A percentile compares a stretch with the other conserved stretches of the same genome.
Conservation (phyloP, 53 echinoderm and acorn worm genomes). For the Zoroaster sp. region DNA sequence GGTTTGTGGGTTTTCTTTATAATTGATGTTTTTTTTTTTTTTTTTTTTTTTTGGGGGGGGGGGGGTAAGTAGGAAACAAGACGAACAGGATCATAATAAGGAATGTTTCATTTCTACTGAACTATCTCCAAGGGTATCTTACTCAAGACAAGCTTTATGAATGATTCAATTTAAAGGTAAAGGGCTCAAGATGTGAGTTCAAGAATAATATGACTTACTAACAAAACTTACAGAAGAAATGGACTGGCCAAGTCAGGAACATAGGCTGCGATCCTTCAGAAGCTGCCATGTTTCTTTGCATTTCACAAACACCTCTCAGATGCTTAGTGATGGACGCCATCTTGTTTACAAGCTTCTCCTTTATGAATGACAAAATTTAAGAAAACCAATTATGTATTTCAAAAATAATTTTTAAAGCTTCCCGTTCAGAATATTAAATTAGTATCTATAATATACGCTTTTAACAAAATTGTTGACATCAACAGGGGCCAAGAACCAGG, state of each 20-base stretch:
- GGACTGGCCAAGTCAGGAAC: conserved; percentile 77
- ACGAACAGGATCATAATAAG: not conserved
- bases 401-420: no score
- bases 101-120: not conserved
- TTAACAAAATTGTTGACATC: not conserved
- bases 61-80: not conserved
- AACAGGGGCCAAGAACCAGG: not conserved
- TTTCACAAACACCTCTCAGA: conserved; percentile 69
- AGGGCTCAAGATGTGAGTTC: no score
- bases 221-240: conserved; percentile 77
- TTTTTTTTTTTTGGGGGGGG: not conserved
- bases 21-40: not conserved
- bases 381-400: no score
- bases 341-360: conserved; percentile 72
- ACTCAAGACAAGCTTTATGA: not conserved
- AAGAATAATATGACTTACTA: not conserved
- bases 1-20: not conserved
- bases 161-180: not conserved
- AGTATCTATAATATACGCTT: no score
- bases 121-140: no score
- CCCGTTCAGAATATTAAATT: no score
- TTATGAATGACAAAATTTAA: not conserved
- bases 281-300: conserved; percentile 8
- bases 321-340: conserved; percentile 77
- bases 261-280: conserved; percentile 19